Evolutionary conservation across 2,113 vertebrate species (phyloP).

Genomic region (Heptranchias perlo): DNA sequence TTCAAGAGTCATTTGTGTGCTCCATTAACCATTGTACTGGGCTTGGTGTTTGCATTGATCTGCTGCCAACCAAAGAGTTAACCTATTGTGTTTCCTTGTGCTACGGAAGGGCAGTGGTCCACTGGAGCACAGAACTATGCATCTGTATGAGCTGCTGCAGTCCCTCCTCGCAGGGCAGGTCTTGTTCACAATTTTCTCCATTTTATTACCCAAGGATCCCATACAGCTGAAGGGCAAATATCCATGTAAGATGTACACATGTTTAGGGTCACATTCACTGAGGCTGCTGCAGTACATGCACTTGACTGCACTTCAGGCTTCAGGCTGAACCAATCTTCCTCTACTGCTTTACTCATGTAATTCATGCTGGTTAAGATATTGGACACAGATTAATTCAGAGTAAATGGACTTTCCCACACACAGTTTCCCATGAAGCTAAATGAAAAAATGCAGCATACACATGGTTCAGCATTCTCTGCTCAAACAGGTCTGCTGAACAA

Average conservation of each 20-base stretch:
- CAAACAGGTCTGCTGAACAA: not conserved
- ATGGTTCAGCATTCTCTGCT: not conserved
- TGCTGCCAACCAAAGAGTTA: not conserved
- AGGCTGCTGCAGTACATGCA: not conserved
- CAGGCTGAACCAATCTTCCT: not conserved
- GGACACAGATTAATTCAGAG: conserved; percentile 12
- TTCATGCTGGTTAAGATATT: not conserved
- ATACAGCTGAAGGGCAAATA: not conserved
- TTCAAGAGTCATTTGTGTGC: not conserved
- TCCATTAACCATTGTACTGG: not conserved
- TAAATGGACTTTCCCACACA: conserved; percentile 16
- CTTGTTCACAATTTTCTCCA: not conserved
- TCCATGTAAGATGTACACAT: not conserved
- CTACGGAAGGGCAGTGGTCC: not conserved
- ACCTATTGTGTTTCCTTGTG: not conserved
- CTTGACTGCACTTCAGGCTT: not conserved
- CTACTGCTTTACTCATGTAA: not conserved
- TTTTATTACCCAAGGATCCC: not conserved
- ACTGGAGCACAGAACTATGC: not conserved
- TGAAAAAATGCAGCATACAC: not conserved
- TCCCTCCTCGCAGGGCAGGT: not conserved
- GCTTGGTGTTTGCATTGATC: not conserved
- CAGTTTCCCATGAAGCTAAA: conserved; percentile 1
- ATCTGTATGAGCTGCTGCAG: not conserved
- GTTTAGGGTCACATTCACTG: not conserved